Percentiles rank a stretch among this genome's conserved stretches.
Conservation (phyloP, 2,113 vertebrate genomes). For the Pandion haliaetus region DNA sequence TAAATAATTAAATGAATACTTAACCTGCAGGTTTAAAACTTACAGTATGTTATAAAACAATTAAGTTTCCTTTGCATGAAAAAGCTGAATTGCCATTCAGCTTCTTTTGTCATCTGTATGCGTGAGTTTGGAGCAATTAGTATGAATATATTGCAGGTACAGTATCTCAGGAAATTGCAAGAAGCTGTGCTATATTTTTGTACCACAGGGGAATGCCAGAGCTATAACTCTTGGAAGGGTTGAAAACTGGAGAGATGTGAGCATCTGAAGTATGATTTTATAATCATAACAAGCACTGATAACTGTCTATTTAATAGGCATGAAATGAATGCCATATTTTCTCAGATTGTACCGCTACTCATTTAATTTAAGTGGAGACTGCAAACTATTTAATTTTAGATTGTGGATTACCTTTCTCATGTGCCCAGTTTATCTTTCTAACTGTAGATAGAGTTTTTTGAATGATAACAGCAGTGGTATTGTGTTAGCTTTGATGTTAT, state of each 20-base stretch:
- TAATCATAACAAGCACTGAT: not conserved
- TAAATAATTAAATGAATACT: constrained; percentile 26
- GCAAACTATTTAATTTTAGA: not conserved
- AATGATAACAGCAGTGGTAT: not conserved
- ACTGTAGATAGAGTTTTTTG: not conserved
- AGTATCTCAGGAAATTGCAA: constrained; percentile 36
- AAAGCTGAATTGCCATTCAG: not conserved
- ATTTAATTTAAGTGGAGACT: constrained; percentile 13
- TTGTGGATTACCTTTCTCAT: not conserved
- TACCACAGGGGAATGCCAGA: not conserved
- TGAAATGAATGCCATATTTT: not conserved
- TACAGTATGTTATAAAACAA: constrained; percentile 25
- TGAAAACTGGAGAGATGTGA: not conserved
- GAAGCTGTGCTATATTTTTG: not conserved
- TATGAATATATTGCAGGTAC: constrained; percentile 46
- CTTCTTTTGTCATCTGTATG: constrained; percentile 18
- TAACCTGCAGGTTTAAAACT: constrained; percentile 25
- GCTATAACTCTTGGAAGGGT: not conserved
- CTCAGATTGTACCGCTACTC: not conserved
- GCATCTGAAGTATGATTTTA: constrained; percentile 2
- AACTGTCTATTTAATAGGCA: not conserved
- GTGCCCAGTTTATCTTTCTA: not conserved
- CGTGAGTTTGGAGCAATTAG: constrained; percentile 13
- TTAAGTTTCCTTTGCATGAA: constrained; percentile 9
- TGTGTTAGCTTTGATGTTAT: not conserved